Evolutionary conservation across 1,140 invertebrate genomes (phyloP).

Genomic region (Drosophila seguyi): DNA sequence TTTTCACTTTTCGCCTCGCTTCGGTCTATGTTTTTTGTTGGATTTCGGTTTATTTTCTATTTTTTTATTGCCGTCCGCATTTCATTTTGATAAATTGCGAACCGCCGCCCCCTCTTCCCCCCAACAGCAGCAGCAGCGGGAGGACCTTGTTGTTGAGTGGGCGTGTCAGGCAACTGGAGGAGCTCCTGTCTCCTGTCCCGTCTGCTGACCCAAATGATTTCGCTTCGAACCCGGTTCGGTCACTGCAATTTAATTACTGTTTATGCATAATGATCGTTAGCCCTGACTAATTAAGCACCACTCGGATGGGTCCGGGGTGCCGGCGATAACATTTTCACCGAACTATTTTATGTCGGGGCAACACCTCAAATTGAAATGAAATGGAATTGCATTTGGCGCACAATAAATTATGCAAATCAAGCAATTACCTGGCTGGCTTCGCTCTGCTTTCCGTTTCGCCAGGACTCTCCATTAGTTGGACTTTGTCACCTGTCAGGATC

Average conservation of each 20-base stretch:
- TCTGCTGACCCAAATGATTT: constrained; percentile 42
- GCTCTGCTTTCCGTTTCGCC: constrained; percentile 6
- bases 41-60: constrained; percentile 33
- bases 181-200: constrained; percentile 13
- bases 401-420: constrained; percentile 82
- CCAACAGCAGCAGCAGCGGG: neutral
- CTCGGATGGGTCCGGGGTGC: constrained; percentile 18
- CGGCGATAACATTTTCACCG: constrained; percentile 50
- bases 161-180: constrained; percentile 34
- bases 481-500: constrained; percentile 69
- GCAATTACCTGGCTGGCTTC: constrained; percentile 65
- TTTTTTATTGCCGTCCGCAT: constrained; percentile 45
- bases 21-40: constrained; percentile 19
- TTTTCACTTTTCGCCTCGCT: constrained; percentile 70
- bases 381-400: constrained; percentile 66
- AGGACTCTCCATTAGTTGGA: constrained; percentile 45
- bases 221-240: constrained; percentile 18
- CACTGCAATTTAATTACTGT: constrained; percentile 61
- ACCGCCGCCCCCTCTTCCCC: neutral
- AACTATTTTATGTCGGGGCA: constrained; percentile 41
- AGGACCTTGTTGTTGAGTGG: constrained; percentile 40
- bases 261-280: constrained; percentile 74
- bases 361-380: constrained; percentile 76
- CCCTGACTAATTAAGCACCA: constrained; percentile 72
- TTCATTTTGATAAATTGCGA: constrained; percentile 80